These are phyloP conservation scores for Raja brachyura DNA, from an alignment of 2,113 vertebrate species.

Conservation along the genomic window DNA sequence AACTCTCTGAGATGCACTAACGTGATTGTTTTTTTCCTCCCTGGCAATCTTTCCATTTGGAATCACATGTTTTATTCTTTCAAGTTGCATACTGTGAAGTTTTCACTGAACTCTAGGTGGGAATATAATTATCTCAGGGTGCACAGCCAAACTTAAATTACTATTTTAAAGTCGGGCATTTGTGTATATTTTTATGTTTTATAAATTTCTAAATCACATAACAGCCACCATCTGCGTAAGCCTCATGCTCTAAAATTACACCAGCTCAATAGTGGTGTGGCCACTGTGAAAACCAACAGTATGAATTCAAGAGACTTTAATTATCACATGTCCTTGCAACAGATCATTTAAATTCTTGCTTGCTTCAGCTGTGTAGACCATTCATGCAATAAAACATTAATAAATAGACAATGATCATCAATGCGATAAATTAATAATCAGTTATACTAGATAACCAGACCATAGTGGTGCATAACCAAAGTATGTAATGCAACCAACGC, in stretches of 20 bases:
- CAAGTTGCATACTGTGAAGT: neutral
- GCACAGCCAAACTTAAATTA: neutral
- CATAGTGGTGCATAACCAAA: too few species aligned
- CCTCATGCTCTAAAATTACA: neutral
- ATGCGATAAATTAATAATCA: too few species aligned
- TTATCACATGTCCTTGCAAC: too few species aligned
- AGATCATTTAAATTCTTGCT: too few species aligned
- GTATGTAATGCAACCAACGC: too few species aligned
- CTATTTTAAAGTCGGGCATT: neutral
- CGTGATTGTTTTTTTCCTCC: neutral
- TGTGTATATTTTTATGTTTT: neutral
- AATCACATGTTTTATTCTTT: neutral
- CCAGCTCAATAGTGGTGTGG: neutral
- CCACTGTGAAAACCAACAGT: neutral
- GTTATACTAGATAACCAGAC: too few species aligned
- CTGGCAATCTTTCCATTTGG: neutral
- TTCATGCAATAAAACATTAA: too few species aligned
- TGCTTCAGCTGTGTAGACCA: too few species aligned
- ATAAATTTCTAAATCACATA: neutral
- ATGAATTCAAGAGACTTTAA: too few species aligned
- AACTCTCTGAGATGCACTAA: neutral
- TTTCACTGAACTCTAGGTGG: neutral
- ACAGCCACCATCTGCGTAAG: neutral
- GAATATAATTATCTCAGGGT: neutral
- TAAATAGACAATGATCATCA: too few species aligned